Base-by-base conservation (phyloP, 2,888 invertebrate species). In the Rhagonycha lutea region DNA sequence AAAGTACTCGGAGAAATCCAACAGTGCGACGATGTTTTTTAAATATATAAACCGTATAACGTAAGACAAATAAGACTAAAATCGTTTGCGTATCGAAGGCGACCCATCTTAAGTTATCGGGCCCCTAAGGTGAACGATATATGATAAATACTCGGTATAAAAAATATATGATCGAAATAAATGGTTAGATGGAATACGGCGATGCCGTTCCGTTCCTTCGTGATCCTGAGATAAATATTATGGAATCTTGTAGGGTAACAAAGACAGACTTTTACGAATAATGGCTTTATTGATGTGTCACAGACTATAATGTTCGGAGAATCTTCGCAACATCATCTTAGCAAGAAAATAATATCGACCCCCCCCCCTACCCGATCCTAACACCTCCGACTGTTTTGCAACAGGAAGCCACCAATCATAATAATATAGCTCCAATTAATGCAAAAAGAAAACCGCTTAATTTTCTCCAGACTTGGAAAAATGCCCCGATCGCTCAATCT, bases 111-210 rank as follows among this genome's bases (percentile, higher is more conserved):
- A 70, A 79, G 72, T 79, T 79, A 79, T 79, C 79, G 79, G 79
- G 79, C 79, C 79, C 79, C 79, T 79, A 78, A 79, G 79, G 79
- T 79, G 79, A 79, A 79, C 84, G 84, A 84, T 85, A 82, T 84
- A 84, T 85, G 85, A 85, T 85, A 85, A 84, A 85, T 85, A 82
- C 80, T 81, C 81, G 79, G 80, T 81, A 81, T 83, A 83, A 85
- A 84, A 85, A 85, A 83, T 84, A 83, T 83, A 83, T 81, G 84
- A 85, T 84, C 84, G 82, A 83, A 85, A 85, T 84, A 84, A 85
- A 85, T 84, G 84, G 83, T 82, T 82, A 83, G 85, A 84, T 85
- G 81, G 82, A 81, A 81, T 79, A 75, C 78, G 77, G 80, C 79
- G 81, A 81, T 82, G 82, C 81, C 81, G 79, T 78, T 81, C 81